Conservation (phyloP, 2,797 vertebrate species). For the Salmo trutta region DNA sequence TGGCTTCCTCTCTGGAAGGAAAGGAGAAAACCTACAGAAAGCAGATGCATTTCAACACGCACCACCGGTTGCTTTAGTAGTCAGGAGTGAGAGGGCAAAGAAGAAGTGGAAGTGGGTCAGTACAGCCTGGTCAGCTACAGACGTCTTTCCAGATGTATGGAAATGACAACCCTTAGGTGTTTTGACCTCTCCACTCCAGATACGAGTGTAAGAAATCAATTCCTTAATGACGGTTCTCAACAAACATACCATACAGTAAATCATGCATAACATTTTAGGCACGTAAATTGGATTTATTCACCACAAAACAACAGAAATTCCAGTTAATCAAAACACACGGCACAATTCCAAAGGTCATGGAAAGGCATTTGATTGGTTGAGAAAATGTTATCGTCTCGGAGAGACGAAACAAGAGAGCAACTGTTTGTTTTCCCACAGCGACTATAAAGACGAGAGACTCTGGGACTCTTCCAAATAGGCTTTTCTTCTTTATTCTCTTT, state of each 20-base stretch:
- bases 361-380: conserved; percentile 3
- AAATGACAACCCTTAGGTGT: not conserved
- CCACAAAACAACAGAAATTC: not conserved
- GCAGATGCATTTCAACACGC: conserved; percentile 18
- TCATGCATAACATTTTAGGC: not conserved
- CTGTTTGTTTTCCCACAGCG: conserved; percentile 6
- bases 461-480: conserved; percentile 21
- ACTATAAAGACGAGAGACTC: conserved; percentile 13
- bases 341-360: conserved; percentile 5
- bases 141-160: conserved; percentile 37
- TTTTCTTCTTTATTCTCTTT: conserved; percentile 33
- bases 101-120: conserved; percentile 12
- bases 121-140: conserved; percentile 23
- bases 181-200: too few relatives aligned
- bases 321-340: not conserved
- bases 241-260: too few relatives aligned
- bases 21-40: conserved; percentile 27
- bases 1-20: conserved; percentile 14
- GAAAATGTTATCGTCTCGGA: conserved; percentile 4
- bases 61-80: conserved; percentile 21
- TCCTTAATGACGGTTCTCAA: too few relatives aligned
- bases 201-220: too few relatives aligned
- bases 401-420: conserved; percentile 11
- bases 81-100: conserved; percentile 10
- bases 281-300: not conserved